Evolutionary conservation across 1,140 invertebrate genomes (phyloP), one percentile per base, ranked within the genome.

Genomic region (Dendroctonus valens): DNA sequence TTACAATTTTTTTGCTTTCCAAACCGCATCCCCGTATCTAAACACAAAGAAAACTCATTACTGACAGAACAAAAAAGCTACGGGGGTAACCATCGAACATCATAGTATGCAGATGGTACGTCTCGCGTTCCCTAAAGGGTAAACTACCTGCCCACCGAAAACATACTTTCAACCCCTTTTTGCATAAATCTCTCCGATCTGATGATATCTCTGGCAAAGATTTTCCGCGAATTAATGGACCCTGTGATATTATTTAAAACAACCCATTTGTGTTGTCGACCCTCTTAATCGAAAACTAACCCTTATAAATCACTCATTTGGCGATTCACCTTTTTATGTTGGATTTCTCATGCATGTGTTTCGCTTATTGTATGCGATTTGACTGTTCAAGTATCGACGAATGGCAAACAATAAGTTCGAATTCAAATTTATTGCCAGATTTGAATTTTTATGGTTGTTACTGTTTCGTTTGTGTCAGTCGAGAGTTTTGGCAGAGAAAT

Each of bases 161-260:
- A 53, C 40, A 7, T 12, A 53, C 37, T 26, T 37, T 72, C 69
- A 50, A 50, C 57, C 68, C 67, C 66, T 67, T 72, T 71, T 70
- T 73, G 62, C 62, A 65, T 69, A 69, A 64, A 69, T 65, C 67
- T 68, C 52, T 37, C 53, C 42, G 41, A 55, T 68, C 41, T 39
- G 66, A 68, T 68, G 39, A 6, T 58, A 62, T 62, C 53, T 15
- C 52, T 41, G 65, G 14, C n/a, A 49, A 54, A 38, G 59, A 70
- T 70, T 70, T 70, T 63, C 68, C 67, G 69, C 65, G 74, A 76
- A 74, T 76, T 75, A 76, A 76, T 76, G 75, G 75, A 71, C 72
- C 74, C 68, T 74, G 70, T 76, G 73, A 76, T 76, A 71, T 76
- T 74, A 73, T 74, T 76, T 75, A 75, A 75, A 76, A 75, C 73